Conservation (phyloP, 2,888 invertebrate species). For the Drosophila conformis region DNA sequence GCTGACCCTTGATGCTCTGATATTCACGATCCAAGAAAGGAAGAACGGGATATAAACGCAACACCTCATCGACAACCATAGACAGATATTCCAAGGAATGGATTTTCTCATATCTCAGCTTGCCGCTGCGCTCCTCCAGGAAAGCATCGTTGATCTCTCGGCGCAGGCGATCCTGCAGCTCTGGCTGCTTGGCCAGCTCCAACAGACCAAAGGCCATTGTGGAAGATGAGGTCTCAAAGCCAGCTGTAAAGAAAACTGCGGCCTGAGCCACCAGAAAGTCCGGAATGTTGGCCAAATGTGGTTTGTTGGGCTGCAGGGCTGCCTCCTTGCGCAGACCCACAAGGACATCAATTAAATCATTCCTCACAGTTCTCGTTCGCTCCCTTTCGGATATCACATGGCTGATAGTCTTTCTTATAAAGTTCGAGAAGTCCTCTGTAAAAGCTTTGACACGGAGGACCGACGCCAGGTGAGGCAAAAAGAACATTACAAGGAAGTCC, state of each 20-base stretch:
- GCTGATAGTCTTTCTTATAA: slow-evolving; percentile 83
- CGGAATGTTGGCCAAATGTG: slow-evolving; percentile 61
- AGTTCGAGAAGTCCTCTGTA: slow-evolving; percentile 70
- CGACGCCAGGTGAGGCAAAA: slow-evolving; percentile 78
- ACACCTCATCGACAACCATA: slow-evolving; percentile 84
- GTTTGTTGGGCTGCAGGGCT: slow-evolving; percentile 45
- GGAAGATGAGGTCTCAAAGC: slow-evolving; percentile 84
- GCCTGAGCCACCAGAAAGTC: slow-evolving; percentile 84
- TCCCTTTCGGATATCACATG: slow-evolving; percentile 84
- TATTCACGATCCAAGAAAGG: slow-evolving; percentile 84
- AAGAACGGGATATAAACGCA: slow-evolving; percentile 83
- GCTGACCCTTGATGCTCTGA: slow-evolving; percentile 46
- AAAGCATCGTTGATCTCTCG: slow-evolving; percentile 84
- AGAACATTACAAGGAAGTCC: slow-evolving; percentile 80
- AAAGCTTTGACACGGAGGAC: slow-evolving; percentile 78
- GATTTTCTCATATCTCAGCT: slow-evolving; percentile 84
- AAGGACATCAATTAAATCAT: slow-evolving; percentile 86
- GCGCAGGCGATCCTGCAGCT: slow-evolving; percentile 84
- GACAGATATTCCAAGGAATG: slow-evolving; percentile 85
- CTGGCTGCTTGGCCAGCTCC: slow-evolving; percentile 83
- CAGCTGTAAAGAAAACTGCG: slow-evolving; percentile 83
- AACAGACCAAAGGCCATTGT: slow-evolving; percentile 85
- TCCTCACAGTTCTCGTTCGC: slow-evolving; percentile 81
- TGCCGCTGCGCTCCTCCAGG: slow-evolving; percentile 75
- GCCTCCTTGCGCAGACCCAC: slow-evolving; percentile 83